phyloP scores from a whole-genome alignment of 2,113 vertebrate species.

The Ceratotherium simum region DNA sequence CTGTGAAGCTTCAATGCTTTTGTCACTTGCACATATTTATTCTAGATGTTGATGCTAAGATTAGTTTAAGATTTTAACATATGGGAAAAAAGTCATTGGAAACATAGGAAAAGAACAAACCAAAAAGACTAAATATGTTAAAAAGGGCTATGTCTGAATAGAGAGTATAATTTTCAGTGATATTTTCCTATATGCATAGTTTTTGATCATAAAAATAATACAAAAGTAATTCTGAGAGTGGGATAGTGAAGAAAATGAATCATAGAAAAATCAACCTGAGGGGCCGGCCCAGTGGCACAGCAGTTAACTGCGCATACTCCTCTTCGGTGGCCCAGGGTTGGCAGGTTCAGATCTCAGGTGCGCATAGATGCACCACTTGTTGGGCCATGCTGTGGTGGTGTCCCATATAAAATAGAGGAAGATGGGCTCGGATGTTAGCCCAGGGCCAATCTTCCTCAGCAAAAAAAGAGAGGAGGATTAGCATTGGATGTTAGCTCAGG shows the following conservation, averaged over 20 bases:
- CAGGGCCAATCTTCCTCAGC: no score
- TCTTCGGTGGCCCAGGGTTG: no score
- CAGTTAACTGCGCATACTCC: no score
- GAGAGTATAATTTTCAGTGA: background rate
- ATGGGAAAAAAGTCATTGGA: background rate
- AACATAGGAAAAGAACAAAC: background rate
- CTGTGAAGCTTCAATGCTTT: background rate
- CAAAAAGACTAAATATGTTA: background rate
- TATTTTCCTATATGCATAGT: background rate
- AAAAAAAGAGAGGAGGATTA: no score
- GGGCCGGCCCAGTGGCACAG: no score
- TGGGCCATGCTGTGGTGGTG: no score
- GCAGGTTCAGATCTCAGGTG: no score
- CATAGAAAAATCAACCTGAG: background rate
- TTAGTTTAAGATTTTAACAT: background rate
- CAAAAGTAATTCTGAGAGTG: background rate
- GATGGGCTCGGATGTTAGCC: no score
- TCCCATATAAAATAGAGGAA: no score
- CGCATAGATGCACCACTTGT: no score
- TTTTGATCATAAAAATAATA: constrained; percentile 20
- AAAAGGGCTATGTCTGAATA: background rate
- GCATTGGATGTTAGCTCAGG: no score
- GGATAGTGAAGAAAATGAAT: background rate
- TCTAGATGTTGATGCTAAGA: background rate
- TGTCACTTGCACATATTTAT: background rate